A percentile compares a stretch with the other conserved stretches of the same genome.
phyloP scores from a whole-genome alignment of 2,888 invertebrate genomes.

The Chloroclystis v-ata region DNA sequence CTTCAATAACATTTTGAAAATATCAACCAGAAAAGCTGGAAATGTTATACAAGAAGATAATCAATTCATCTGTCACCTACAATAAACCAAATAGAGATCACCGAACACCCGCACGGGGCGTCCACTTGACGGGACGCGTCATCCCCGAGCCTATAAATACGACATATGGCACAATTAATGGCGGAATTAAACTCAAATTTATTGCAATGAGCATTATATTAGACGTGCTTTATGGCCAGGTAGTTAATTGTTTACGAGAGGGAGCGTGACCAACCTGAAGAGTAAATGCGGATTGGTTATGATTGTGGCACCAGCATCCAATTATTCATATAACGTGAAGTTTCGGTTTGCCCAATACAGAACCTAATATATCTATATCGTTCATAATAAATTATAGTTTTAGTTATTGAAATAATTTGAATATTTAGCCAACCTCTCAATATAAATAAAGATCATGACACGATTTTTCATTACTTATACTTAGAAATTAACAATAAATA shows the following conservation, averaged over 20 bases:
- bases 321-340: no score
- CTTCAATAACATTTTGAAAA: no score
- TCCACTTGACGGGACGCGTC: conserved; percentile 37
- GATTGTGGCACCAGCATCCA: no score
- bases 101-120: conserved; percentile 26
- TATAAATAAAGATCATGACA: no score
- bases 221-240: conserved; percentile 25
- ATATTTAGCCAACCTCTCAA: no score
- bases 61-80: background rate
- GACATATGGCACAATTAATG: conserved; percentile 36
- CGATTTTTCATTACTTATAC: no score
- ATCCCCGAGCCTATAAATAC: conserved; percentile 33
- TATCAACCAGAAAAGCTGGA: background rate
- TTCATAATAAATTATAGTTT: no score
- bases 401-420: no score
- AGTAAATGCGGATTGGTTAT: background rate
- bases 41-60: no score
- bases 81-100: background rate
- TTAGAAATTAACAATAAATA: no score
- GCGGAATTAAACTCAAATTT: conserved; percentile 30
- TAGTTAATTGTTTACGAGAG: conserved; percentile 18
- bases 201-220: conserved; percentile 27
- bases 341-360: no score
- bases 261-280: conserved; percentile 1
- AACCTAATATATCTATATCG: no score